These are phyloP conservation scores for Eulithis prunata DNA, from an alignment of 2,888 invertebrate genomes.

Conservation along the genomic window DNA sequence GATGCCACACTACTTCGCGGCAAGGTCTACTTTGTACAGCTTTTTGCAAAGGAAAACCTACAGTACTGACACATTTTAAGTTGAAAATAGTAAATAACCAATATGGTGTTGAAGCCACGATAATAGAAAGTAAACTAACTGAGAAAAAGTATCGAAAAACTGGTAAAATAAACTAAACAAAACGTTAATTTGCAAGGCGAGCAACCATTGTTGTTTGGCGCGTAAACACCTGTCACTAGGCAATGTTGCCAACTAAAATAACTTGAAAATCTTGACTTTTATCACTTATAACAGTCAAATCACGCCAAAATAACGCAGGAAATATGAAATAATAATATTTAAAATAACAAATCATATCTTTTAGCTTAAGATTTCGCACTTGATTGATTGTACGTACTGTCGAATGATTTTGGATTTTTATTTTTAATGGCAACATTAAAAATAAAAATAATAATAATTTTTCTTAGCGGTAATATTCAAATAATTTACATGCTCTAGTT, in stretches of 20 bases:
- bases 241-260: constrained; percentile 19
- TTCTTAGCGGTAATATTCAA: constrained; percentile 10
- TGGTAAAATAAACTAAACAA: constrained; percentile 50
- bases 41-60: constrained; percentile 25
- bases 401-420: too few relatives aligned
- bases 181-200: constrained; percentile 57
- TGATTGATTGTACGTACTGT: too few relatives aligned
- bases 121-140: constrained; percentile 36
- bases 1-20: constrained; percentile 30
- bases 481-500: too few relatives aligned
- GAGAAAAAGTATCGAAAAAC: constrained; percentile 49
- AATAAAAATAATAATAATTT: too few relatives aligned
- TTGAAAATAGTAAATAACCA: constrained; percentile 18
- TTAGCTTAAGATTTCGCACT: too few relatives aligned
- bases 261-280: neutral
- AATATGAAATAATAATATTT: too few relatives aligned
- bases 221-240: constrained; percentile 80
- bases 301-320: too few relatives aligned
- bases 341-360: too few relatives aligned
- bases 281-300: too few relatives aligned
- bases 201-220: constrained; percentile 80
- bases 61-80: constrained; percentile 17
- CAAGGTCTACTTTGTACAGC: constrained; percentile 33
- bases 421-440: constrained; percentile 4
- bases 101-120: constrained; percentile 28